A percentile compares a stretch with the other conserved stretches of the same genome.
Evolutionary conservation across 2,113 vertebrate species (phyloP).

Genomic region (Aptenodytes patagonicus): DNA sequence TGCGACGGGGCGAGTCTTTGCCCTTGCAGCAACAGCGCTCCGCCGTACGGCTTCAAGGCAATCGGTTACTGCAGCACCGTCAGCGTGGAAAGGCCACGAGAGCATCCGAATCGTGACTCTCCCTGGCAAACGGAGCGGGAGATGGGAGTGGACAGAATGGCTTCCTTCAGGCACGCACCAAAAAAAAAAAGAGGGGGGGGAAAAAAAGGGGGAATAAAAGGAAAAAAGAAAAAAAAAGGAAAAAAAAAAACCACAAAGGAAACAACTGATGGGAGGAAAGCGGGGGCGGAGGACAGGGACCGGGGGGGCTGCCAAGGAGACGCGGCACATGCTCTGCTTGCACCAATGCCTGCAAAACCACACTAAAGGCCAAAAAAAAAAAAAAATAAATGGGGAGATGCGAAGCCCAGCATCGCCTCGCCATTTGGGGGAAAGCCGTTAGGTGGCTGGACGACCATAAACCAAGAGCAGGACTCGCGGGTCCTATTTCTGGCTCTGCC

Average conservation of each 20-base stretch:
- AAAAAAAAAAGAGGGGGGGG: no score
- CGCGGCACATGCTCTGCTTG: not conserved
- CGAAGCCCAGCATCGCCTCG: fast-evolving
- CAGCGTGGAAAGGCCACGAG: not conserved
- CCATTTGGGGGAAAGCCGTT: fast-evolving
- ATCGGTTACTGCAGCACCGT: not conserved
- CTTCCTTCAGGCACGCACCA: not conserved
- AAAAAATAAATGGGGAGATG: no score
- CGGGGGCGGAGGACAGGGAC: not conserved
- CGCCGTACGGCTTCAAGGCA: not conserved
- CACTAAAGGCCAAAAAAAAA: not conserved
- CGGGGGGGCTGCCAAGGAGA: not conserved
- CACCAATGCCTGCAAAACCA: not conserved
- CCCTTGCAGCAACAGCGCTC: not conserved
- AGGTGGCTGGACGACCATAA: not conserved
- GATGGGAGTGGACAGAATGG: not conserved
- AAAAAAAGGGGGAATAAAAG: fast-evolving
- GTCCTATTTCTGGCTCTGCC: not conserved
- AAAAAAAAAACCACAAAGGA: not conserved
- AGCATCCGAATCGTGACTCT: fast-evolving
- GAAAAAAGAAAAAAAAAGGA: not conserved
- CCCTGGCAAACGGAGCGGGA: not conserved
- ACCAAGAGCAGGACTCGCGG: not conserved
- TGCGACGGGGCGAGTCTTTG: fast-evolving
- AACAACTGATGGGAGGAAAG: not conserved